Evolutionary conservation across 92 coral and sea anemone species (phyloP), one percentile per base, ranked within the genome.

Genomic region (Epizoanthus illoricatus): DNA sequence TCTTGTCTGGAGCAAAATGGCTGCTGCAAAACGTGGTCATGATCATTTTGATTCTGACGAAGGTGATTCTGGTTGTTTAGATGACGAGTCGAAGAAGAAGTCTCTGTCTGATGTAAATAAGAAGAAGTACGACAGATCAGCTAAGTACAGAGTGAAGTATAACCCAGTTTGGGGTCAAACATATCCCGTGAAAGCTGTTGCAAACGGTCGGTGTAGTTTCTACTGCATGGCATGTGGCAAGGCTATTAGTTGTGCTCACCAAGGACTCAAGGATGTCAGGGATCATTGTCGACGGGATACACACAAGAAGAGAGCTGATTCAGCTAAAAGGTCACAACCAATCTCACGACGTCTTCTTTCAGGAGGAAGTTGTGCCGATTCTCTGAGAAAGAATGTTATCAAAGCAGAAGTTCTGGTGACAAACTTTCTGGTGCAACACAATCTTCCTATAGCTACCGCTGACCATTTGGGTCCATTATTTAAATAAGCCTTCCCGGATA

Each of bases 201-300:
- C 64, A 13, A 88, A 79, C 73, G 72, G 79, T 45, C 83, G 68
- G 18, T 57, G 68, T 75, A 42, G 57, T 33, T 79, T 88, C 60
- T 73, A 45, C 49, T 88, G 91, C 76, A 65, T 88, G 7, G 84
- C 91, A 6, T 88, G 91, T 59, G 59, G 74, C 39, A 88, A 71
- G 84, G 55, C 47, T 62, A 75, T 85, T 64, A 74, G 74, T 59
- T 80, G 88, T 81, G 62, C 41, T 28, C 88, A 85, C 59, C 86
- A 85, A 54, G 91, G 91, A 47, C 54, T 84, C 4, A 43, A 71
- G 4, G 83, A 84, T 68, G 87, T 84, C 36, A 65, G 56, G 63
- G 87, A 56, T 3, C 86, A 73, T 47, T 83, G 86, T 54, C 67
- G 67, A 7, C 40, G 84, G 17, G 81, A 67, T 11, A 52, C 61